Base-by-base conservation (phyloP, 2,113 vertebrate species). In the Cromileptes altivelis region DNA sequence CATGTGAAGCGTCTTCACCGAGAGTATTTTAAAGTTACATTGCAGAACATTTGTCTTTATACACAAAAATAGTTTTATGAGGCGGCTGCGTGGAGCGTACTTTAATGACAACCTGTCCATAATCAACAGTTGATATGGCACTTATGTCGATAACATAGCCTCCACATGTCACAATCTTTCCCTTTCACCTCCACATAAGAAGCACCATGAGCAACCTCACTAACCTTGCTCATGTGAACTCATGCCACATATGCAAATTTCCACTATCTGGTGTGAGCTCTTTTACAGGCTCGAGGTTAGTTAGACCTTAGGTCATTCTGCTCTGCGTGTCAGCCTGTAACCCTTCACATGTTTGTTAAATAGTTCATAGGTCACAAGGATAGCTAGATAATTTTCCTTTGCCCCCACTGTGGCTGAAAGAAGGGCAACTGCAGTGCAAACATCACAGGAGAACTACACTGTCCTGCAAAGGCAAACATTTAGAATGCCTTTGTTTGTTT, bases 311-410 rank as follows among this genome's bases (percentile, higher is more conserved):
- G 11, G 47, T 62, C 74, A 81, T 7, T 33, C 10, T 52, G 65
- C 21, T 21, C 55, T 11, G 4, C 55, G 12, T 72, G 56, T 75
- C 61, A 67, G 3, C 55, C 30, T 80, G 9, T 57, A 15, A 58
- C 42, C 21, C 21, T 11, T 78, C 30, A 70, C 19, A 42, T 67
- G 68, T 79, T 72, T 13, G 73, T 78, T 21, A 40, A 42, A 15
- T 52, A 70, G 55, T 30, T 60, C 49, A 73, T 17, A 13, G 75
- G 47, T 89, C 69, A 75, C n/a, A 30, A 21, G 27, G 13, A 67
- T 8, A 23, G 15, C 13, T 45, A 5, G 13, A 58, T 61, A 50
- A 25, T 12, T 47, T 30, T 61, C 19, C 2, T 47, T 9, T 27
- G 3, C 4, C 6, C 18, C 3, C 40, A 12, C 12, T 52, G 56